Evolutionary conservation across 2,888 invertebrate genomes (phyloP).

Genomic region (Terebella lapidaria): DNA sequence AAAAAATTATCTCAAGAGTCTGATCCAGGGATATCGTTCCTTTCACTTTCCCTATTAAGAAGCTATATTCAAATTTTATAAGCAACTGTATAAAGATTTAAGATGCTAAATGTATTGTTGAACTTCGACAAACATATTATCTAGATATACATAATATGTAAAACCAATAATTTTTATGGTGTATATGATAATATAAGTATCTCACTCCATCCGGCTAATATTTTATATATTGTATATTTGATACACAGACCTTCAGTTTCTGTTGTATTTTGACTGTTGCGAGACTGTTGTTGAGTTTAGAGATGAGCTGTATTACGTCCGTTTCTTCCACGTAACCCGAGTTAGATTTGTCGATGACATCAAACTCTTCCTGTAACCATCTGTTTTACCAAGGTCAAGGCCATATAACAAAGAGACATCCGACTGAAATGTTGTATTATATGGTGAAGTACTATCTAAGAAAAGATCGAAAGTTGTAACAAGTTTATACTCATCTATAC

Average conservation of each 20-base stretch:
- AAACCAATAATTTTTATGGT: not conserved
- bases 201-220: not conserved
- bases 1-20: too few species aligned
- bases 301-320: slow-evolving; percentile 54
- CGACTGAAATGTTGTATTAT: too few species aligned
- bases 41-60: too few species aligned
- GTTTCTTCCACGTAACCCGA: slow-evolving; percentile 50
- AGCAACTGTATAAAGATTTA: too few species aligned
- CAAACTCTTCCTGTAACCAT: slow-evolving; percentile 58
- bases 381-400: slow-evolving; percentile 33
- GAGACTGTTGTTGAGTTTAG: slow-evolving; percentile 56
- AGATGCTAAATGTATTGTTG: too few species aligned
- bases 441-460: too few species aligned
- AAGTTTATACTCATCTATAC: too few species aligned
- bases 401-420: too few species aligned
- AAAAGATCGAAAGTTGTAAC: too few species aligned
- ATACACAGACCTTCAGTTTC: slow-evolving; percentile 60
- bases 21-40: too few species aligned
- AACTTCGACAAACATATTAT: not conserved
- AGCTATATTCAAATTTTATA: too few species aligned
- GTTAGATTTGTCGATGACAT: slow-evolving; percentile 46
- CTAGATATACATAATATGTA: not conserved
- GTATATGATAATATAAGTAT: not conserved
- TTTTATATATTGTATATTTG: too few species aligned
- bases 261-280: slow-evolving; percentile 56